These are phyloP conservation scores for Carpatolechia fugitivella DNA, from an alignment of 2,888 invertebrate species.

Conservation along the genomic window DNA sequence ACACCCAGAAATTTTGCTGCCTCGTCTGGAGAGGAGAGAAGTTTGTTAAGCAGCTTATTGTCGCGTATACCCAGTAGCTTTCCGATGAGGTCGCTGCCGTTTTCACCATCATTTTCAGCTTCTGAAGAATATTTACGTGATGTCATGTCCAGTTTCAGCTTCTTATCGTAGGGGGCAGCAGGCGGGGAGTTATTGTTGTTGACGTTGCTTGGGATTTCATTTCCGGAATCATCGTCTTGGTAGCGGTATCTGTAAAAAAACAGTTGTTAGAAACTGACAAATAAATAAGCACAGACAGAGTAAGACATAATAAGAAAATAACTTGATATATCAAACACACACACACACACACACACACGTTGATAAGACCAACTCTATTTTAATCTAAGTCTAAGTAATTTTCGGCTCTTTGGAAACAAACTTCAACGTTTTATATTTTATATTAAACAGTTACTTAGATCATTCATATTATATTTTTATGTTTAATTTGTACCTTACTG, in stretches of 20 bases:
- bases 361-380: too few relatives aligned
- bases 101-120: constrained; percentile 75
- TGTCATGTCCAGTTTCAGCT: constrained; percentile 69
- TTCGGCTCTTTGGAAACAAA: too few relatives aligned
- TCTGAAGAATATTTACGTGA: constrained; percentile 73
- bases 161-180: constrained; percentile 76
- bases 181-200: constrained; percentile 79
- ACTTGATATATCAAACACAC: too few relatives aligned
- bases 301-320: too few relatives aligned
- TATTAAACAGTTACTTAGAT: too few relatives aligned
- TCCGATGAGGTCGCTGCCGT: constrained; percentile 88
- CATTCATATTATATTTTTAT: too few relatives aligned
- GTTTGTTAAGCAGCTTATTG: constrained; percentile 90
- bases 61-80: constrained; percentile 93
- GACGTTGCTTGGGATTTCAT: constrained; percentile 69
- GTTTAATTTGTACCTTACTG: too few relatives aligned
- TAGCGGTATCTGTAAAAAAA: constrained; percentile 54
- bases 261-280: not conserved
- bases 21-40: constrained; percentile 89
- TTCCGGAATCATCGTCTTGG: constrained; percentile 70
- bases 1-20: constrained; percentile 94
- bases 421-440: too few relatives aligned
- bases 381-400: too few relatives aligned
- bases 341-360: too few relatives aligned
- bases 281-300: too few relatives aligned